Evolutionary conservation across 2,797 vertebrate genomes (phyloP), one percentile per base, ranked within the genome.

Genomic region (Galago senegalensis): DNA sequence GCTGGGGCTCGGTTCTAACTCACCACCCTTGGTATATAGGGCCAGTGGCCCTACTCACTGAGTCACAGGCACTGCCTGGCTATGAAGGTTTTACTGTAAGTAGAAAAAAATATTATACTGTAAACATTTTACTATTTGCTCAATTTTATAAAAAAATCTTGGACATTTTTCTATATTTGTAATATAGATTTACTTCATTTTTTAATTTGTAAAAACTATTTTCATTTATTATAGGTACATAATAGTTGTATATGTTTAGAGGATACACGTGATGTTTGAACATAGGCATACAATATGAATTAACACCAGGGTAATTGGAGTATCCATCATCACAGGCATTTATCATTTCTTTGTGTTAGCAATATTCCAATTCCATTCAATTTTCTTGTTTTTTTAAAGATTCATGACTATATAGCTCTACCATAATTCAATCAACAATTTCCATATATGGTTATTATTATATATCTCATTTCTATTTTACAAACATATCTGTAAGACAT

Each of bases 361-460:
- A 34, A 69, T 17, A 34, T 34, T 69, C 31, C 7, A 67, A n/a
- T 67, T 67, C 17, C 31, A 69, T 8, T 69, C 65, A 69, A 34
- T n/a, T 69, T 69, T 31, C 17, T 69, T 67, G n/a, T 67, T 37
- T 25, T 46, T 79, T 80, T 58, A 25, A 79, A 79, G 31, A 56
- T 56, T 3, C 18, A 12, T 13, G 31, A 79, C n/a, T 56, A 23
- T 37, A 56, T 83, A 67, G 5, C 10, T 80, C 11, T 69, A 60
- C 21, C 34, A 83, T 93, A 80, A 85, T 89, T 84, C 87, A 77
- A 61, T 89, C 25, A 81, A 27, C 21, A 95, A 12, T 84, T 96
- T 72, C 56, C 37, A 16, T 67, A 16, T 73, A 20, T 93, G 20
- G 17, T 63, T 7, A 49, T 91, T 94, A 72, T 69, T 77, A 67